Conservation (phyloP, 2,888 invertebrate species). For the Oxystoma pomonae region DNA sequence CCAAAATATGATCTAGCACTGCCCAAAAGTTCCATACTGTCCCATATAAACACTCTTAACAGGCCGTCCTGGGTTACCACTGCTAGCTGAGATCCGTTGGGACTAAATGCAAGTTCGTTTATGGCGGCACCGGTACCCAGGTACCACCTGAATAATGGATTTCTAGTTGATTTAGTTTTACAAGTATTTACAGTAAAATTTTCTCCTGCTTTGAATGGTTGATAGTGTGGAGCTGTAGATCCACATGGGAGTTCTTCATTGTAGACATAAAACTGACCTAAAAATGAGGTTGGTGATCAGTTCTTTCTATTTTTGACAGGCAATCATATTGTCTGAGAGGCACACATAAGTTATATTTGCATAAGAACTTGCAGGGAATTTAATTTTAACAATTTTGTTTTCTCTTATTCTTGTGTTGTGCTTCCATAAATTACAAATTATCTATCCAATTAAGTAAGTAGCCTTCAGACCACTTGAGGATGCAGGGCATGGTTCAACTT, state of each 20-base stretch:
- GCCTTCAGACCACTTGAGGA: too few relatives aligned
- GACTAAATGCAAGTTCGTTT: constrained; percentile 97
- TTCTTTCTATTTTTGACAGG: too few relatives aligned
- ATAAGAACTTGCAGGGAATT: too few relatives aligned
- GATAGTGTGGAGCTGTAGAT: constrained; percentile 88
- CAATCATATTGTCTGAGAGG: too few relatives aligned
- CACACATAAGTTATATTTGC: too few relatives aligned
- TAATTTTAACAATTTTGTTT: too few relatives aligned
- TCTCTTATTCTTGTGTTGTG: too few relatives aligned
- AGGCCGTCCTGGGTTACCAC: constrained; percentile 94
- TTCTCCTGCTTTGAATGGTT: constrained; percentile 91
- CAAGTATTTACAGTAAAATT: constrained; percentile 93
- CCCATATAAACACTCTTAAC: constrained; percentile 93
- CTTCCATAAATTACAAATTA: too few relatives aligned
- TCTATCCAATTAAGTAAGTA: too few relatives aligned
- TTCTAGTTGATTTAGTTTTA: constrained; percentile 92
- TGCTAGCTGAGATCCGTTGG: constrained; percentile 88
- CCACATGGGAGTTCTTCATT: constrained; percentile 93
- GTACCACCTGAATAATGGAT: constrained; percentile 45
- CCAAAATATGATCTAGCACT: constrained; percentile 96
- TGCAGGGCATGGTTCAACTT: too few relatives aligned
- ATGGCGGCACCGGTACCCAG: constrained; percentile 69
- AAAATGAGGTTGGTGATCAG: too few relatives aligned
- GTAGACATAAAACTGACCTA: constrained; percentile 94
- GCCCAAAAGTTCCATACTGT: constrained; percentile 94